Evolutionary conservation across 2,113 vertebrate species (phyloP).

Genomic region (human (Homo sapiens)): DNA sequence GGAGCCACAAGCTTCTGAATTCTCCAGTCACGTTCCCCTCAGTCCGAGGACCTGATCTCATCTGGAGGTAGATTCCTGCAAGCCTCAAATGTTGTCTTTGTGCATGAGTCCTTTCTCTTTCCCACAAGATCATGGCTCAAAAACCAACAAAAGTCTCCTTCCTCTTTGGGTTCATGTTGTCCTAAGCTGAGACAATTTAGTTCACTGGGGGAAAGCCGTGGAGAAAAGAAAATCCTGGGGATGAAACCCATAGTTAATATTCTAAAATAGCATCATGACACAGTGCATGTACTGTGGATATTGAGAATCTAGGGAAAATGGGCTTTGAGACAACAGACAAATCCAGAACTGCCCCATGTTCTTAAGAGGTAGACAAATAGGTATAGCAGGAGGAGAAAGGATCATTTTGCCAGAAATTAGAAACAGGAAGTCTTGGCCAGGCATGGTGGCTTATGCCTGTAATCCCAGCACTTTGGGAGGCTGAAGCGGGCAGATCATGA

Average conservation of each 20-base stretch:
- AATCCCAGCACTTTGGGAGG: no score
- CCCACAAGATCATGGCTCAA: no score
- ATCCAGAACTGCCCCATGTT: neutral
- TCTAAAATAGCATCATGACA: neutral
- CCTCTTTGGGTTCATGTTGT: neutral
- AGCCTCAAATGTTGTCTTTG: neutral
- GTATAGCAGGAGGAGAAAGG: neutral
- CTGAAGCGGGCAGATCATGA: fast-evolving
- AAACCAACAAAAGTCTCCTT: neutral
- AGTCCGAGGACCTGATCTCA: neutral
- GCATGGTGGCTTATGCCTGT: no score
- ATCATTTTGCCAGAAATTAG: neutral
- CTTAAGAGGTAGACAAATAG: neutral
- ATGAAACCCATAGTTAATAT: neutral
- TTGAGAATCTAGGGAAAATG: neutral
- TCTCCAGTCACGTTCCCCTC: neutral
- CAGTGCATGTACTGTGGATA: neutral
- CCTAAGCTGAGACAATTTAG: neutral
- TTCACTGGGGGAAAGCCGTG: neutral
- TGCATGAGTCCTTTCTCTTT: neutral
- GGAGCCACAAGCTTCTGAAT: neutral
- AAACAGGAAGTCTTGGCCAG: neutral
- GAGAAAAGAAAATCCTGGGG: neutral
- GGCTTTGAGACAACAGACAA: neutral
- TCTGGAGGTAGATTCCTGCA: neutral